These are phyloP conservation scores for Nesoenas mayeri DNA, from an alignment of 2,113 vertebrate genomes.

Conservation along the genomic window DNA sequence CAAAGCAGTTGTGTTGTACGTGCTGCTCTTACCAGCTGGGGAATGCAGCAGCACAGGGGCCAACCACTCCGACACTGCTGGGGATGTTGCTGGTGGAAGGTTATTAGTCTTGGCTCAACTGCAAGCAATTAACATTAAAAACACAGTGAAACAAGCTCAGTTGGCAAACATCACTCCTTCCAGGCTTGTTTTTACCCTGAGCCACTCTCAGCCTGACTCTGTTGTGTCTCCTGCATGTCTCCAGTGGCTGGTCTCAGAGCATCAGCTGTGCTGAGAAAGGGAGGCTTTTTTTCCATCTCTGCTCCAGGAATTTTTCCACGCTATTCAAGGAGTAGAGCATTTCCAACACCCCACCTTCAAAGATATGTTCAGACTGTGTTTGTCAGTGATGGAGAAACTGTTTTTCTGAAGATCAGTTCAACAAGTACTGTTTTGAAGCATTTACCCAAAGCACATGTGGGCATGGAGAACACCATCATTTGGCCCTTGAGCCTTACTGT, in stretches of 20 bases:
- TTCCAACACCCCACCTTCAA: background rate
- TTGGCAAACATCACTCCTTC: background rate
- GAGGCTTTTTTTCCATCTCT: background rate
- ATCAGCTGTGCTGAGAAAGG: rapidly evolving
- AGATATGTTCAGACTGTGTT: background rate
- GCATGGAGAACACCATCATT: background rate
- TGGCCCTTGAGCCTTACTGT: background rate
- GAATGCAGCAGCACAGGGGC: background rate
- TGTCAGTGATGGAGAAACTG: background rate
- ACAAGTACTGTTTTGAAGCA: background rate
- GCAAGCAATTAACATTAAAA: conserved; percentile 1
- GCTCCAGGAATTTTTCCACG: background rate
- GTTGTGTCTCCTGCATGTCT: background rate
- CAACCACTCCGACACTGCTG: background rate
- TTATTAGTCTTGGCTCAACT: background rate
- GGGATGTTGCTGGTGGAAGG: background rate
- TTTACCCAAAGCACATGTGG: background rate
- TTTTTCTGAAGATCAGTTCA: background rate
- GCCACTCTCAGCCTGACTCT: background rate
- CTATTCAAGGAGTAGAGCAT: background rate
- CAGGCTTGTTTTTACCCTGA: background rate
- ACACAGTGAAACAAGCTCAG: background rate
- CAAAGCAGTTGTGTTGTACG: background rate
- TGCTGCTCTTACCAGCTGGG: background rate
- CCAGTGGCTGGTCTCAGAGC: background rate